phyloP scores from a whole-genome alignment of 2,888 invertebrate genomes.

The Lithosia quadra region DNA sequence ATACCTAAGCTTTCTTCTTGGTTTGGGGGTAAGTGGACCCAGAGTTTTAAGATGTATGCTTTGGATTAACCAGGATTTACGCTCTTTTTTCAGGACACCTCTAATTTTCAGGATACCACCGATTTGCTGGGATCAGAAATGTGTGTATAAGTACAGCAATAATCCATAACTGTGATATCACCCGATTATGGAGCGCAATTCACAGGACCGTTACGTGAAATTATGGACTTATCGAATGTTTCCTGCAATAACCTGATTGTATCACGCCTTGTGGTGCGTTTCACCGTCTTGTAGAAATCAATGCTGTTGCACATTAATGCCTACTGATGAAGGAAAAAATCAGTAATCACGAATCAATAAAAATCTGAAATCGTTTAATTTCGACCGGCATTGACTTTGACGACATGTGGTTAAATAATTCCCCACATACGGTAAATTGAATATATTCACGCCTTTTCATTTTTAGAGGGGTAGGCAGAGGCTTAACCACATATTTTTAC shows the following conservation, averaged over 20 bases:
- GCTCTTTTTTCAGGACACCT: background rate
- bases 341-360: slow-evolving; percentile 5
- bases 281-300: slow-evolving; percentile 1
- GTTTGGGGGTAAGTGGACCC: no score
- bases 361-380: background rate
- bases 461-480: no score
- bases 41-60: no score
- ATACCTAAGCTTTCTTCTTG: no score
- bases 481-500: no score
- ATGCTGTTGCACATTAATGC: background rate
- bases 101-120: background rate
- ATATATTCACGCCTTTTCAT: background rate
- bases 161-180: background rate
- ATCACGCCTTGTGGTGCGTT: background rate
- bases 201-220: background rate
- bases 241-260: background rate
- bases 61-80: no score
- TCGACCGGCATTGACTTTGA: background rate
- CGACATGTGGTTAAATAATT: background rate
- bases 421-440: no score
- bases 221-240: background rate
- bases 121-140: background rate
- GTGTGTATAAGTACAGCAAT: background rate
- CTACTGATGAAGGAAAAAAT: background rate
- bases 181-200: background rate